Percentiles rank a stretch among this genome's conserved stretches.
These are phyloP conservation scores for Loripinus fragilis DNA, from an alignment of 2,888 invertebrate species.

Conservation along the genomic window DNA sequence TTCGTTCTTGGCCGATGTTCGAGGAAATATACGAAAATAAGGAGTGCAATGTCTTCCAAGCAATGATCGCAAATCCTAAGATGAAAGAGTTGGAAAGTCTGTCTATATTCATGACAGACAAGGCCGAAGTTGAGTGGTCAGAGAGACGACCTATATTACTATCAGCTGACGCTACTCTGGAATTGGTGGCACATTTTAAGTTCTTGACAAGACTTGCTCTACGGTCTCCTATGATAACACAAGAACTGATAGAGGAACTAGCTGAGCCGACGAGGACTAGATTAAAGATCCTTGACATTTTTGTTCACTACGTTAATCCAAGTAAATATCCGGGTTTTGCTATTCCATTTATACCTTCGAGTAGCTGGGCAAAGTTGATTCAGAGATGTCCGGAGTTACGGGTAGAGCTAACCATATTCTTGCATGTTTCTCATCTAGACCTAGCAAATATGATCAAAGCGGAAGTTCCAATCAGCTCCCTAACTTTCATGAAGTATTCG, in stretches of 20 bases:
- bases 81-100: slow-evolving; percentile 68
- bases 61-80: slow-evolving; percentile 68
- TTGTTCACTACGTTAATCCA: slow-evolving; percentile 66
- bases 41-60: slow-evolving; percentile 68
- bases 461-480: slow-evolving; percentile 67
- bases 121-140: slow-evolving; percentile 64
- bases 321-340: slow-evolving; percentile 23
- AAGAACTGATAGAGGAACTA: slow-evolving; percentile 65
- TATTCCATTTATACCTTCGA: slow-evolving; percentile 65
- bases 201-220: slow-evolving; percentile 67
- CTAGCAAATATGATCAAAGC: slow-evolving; percentile 69
- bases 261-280: slow-evolving; percentile 57
- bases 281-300: slow-evolving; percentile 65
- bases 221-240: slow-evolving; percentile 72
- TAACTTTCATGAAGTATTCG: slow-evolving; percentile 70
- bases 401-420: slow-evolving; percentile 70
- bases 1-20: slow-evolving; percentile 76
- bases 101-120: slow-evolving; percentile 68
- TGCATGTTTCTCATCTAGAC: slow-evolving; percentile 66
- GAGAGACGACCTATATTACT: slow-evolving; percentile 71
- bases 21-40: slow-evolving; percentile 43
- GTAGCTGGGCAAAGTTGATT: slow-evolving; percentile 65
- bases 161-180: slow-evolving; percentile 41
- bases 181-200: slow-evolving; percentile 59
- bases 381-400: slow-evolving; percentile 63